Conservation (phyloP, 2,113 vertebrate species). For the Hiodon tergisus region DNA sequence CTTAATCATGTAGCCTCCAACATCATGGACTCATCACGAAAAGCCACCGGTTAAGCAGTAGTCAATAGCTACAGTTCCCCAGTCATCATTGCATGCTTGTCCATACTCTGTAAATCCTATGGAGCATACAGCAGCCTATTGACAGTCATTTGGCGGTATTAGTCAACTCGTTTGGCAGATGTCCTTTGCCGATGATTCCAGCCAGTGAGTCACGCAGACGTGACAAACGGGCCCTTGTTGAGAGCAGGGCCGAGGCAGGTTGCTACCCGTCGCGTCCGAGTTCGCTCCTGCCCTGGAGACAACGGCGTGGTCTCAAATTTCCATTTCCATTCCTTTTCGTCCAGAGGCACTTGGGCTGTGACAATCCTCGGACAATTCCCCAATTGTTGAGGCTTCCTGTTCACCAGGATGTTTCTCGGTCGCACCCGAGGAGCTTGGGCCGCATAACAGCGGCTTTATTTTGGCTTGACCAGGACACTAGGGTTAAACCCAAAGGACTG, state of each 20-base stretch:
- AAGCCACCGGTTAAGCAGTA: too few species aligned
- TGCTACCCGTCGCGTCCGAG: slow-evolving; percentile 5
- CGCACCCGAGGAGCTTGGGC: slow-evolving; percentile 37
- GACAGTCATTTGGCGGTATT: slow-evolving; percentile 9
- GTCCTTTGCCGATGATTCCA: slow-evolving; percentile 15
- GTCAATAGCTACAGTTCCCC: not conserved
- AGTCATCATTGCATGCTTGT: slow-evolving; percentile 19
- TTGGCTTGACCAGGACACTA: not conserved
- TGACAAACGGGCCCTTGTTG: slow-evolving; percentile 23
- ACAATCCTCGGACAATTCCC: slow-evolving; percentile 48
- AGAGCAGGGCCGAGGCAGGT: slow-evolving; percentile 5
- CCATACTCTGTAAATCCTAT: slow-evolving; percentile 2
- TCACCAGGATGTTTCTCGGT: slow-evolving; percentile 35
- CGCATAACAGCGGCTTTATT: slow-evolving; percentile 9
- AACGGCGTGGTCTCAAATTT: slow-evolving; percentile 46
- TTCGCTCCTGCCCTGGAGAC: not conserved
- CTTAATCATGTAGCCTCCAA: not conserved
- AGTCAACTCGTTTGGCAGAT: slow-evolving; percentile 22
- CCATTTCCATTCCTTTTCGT: slow-evolving; percentile 40
- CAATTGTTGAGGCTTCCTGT: slow-evolving; percentile 52
- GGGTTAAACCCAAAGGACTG: slow-evolving; percentile 4
- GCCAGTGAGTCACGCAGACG: not conserved
- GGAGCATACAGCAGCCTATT: slow-evolving; percentile 14
- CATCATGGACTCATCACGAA: too few species aligned
- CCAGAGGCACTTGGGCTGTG: slow-evolving; percentile 39